phyloP scores from a whole-genome alignment of 2,797 vertebrate species.

The Eulemur albifrons region DNA sequence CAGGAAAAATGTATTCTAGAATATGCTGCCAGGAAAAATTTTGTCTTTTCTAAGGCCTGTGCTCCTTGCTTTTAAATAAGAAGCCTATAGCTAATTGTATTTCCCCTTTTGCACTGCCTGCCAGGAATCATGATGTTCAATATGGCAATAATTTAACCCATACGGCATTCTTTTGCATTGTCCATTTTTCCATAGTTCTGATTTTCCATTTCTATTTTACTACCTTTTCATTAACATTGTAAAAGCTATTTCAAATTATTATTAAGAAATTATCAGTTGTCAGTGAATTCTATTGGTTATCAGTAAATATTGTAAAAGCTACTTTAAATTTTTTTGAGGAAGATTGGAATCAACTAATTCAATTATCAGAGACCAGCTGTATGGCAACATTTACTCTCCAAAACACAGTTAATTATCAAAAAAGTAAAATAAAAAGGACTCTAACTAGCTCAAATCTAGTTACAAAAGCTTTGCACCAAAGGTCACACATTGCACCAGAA shows the following conservation, averaged over 20 bases:
- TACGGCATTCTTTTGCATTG: background rate
- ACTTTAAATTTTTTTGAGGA: background rate
- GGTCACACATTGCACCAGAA: background rate
- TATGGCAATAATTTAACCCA: background rate
- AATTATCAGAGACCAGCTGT: background rate
- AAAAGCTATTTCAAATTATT: background rate
- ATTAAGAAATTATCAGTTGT: background rate
- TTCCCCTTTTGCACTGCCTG: background rate
- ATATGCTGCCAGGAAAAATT: background rate
- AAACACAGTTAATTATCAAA: background rate
- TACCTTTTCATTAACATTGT: background rate
- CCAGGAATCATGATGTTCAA: background rate
- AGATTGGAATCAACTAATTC: background rate
- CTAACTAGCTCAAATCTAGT: background rate
- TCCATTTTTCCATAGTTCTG: background rate
- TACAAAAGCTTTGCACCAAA: background rate
- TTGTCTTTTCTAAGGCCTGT: background rate
- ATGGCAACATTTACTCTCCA: background rate
- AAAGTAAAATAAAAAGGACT: background rate
- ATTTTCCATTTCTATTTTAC: background rate
- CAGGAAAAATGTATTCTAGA: background rate
- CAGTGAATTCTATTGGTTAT: background rate
- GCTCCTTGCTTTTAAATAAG: conserved; percentile 4
- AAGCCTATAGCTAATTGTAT: background rate
- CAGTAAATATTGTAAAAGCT: background rate